Base-by-base conservation (phyloP, 1,140 invertebrate species). In the Saxidomus purpurata region DNA sequence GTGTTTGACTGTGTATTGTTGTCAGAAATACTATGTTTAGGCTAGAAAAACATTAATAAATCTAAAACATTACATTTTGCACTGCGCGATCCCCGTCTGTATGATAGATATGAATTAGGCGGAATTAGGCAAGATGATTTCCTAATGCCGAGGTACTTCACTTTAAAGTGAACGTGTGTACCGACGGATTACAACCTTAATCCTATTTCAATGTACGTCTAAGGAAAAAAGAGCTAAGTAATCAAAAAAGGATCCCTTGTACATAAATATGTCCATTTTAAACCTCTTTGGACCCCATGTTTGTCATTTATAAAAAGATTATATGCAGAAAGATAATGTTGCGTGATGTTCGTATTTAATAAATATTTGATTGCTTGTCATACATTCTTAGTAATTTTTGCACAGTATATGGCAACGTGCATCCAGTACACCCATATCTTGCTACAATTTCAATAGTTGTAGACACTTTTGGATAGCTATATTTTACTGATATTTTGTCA, bases 251-350 rank as follows among this genome's bases (percentile, higher is more conserved):
- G 67, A 71, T 71, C 36, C 8, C 13, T 40, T 71, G 36, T 40
- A 38, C 67, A 40, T 71, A 71, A 71, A 71, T 71, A 71, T 71
- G 67, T 71, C 67, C 36, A 40, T 71, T 71, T 40, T 8, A 71
- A 36, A 36, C 67, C 67, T 71, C 67, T 38, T 3, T 9, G 34
- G 8, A 71, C 67, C 67, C 34, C 36, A 19, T 38, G 31, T 40
- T 71, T 71, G 67, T 71, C 67, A 71, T 36, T 71, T 71, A 71
- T 71, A 36, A 71, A 71, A 71, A 36, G 36, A 71, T 63, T 63
- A 71, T n/a, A 71, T 71, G 67, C 38, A 71, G 28, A 71, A 15
- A 38, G 31, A 71, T 71, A 71, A 71, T n/a, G 22, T 28, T 25
- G 8, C 59, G 3, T 63, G 59, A 63, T 63, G 25, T 28, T 15